A percentile compares a stretch with the other conserved stretches of the same genome.
Evolutionary conservation across 2,113 vertebrate species (phyloP).

Genomic region (Mus spicilegus): DNA sequence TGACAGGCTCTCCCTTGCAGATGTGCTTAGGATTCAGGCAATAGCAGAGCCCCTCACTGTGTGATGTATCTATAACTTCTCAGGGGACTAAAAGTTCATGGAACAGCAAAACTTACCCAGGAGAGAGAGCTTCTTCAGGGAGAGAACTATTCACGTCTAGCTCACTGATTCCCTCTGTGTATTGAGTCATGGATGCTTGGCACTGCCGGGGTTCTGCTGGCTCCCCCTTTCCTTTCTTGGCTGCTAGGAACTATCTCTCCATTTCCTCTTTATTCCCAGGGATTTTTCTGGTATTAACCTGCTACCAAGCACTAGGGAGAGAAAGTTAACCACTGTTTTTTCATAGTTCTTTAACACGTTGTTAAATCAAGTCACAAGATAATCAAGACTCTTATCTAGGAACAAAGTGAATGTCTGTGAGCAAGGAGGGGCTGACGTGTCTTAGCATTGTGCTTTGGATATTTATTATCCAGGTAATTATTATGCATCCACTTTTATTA

Average conservation of each 20-base stretch:
- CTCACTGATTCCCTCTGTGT: slow-evolving; percentile 35
- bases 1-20: background rate
- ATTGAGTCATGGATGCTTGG: slow-evolving; percentile 49
- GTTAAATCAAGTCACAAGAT: slow-evolving; percentile 35
- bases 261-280: slow-evolving; percentile 57
- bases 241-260: slow-evolving; percentile 67
- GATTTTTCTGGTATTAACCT: slow-evolving; percentile 42
- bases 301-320: background rate
- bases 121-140: background rate
- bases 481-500: background rate
- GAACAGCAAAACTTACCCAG: background rate
- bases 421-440: background rate
- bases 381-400: background rate
- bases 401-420: background rate
- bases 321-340: slow-evolving; percentile 39
- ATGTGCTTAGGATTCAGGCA: background rate
- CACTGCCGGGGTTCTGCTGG: background rate
- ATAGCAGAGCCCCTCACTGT: background rate
- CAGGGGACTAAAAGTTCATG: background rate
- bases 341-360: slow-evolving; percentile 39
- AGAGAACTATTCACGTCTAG: slow-evolving; percentile 24
- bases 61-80: background rate
- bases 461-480: background rate
- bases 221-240: slow-evolving; percentile 62
- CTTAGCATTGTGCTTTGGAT: background rate